phyloP scores from a whole-genome alignment of 1,140 invertebrate species.

The Sogatella furcifera region DNA sequence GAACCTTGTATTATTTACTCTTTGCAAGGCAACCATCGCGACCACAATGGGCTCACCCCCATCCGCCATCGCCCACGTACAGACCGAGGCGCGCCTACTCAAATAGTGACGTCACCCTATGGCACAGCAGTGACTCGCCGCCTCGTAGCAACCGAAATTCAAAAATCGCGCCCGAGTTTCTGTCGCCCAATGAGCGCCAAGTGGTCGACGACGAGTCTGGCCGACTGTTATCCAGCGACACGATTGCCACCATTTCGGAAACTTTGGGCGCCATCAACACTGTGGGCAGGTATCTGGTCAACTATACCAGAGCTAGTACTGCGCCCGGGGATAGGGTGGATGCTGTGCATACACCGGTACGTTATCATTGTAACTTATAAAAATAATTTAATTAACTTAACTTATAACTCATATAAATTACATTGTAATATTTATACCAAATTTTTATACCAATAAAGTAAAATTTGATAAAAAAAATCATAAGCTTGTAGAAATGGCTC shows the following conservation, averaged over 20 bases:
- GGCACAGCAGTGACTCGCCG: not conserved
- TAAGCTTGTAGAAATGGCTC: too few relatives aligned
- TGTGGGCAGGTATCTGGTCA: slow-evolving; percentile 69
- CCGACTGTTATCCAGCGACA: slow-evolving; percentile 25
- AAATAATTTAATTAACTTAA: too few relatives aligned
- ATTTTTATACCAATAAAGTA: too few relatives aligned
- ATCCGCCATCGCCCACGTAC: too few relatives aligned
- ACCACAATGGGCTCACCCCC: too few relatives aligned
- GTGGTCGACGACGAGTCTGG: slow-evolving; percentile 12
- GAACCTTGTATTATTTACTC: too few relatives aligned
- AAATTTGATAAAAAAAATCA: too few relatives aligned
- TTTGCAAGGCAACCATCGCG: too few relatives aligned
- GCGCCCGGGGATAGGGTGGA: slow-evolving; percentile 10
- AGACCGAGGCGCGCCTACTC: too few relatives aligned
- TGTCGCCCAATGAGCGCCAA: not conserved
- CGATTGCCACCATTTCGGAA: slow-evolving; percentile 39
- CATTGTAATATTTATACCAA: too few relatives aligned
- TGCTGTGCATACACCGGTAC: not conserved
- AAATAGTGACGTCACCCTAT: too few relatives aligned
- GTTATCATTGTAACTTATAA: not conserved
- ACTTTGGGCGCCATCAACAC: slow-evolving; percentile 65
- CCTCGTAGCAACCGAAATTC: not conserved
- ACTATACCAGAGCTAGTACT: slow-evolving; percentile 47
- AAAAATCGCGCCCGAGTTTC: not conserved
- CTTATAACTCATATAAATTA: too few relatives aligned